Percentiles rank a stretch among this genome's conserved stretches.
These are phyloP conservation scores for Galemys pyrenaicus DNA, from an alignment of 2,113 vertebrate species.

Conservation along the genomic window DNA sequence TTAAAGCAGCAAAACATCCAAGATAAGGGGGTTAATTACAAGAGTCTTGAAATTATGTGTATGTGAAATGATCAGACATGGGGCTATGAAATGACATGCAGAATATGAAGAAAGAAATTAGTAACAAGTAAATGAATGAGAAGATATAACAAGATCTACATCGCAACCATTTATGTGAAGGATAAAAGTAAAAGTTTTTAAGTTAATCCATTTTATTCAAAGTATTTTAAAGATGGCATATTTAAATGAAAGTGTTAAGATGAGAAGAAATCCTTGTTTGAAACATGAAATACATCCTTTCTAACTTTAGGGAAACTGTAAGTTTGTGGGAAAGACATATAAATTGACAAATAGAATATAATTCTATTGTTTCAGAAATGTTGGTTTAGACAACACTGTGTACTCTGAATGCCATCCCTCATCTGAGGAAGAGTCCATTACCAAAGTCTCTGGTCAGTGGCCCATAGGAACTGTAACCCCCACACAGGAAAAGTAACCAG, in stretches of 20 bases:
- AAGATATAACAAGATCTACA: not conserved
- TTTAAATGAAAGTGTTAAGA: not conserved
- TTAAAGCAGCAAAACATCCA: not conserved
- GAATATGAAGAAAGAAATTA: not conserved
- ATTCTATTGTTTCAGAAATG: not conserved
- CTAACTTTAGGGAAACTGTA: not conserved
- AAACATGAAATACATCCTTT: not conserved
- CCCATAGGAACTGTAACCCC: not conserved
- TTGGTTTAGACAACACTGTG: not conserved
- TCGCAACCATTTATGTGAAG: not conserved
- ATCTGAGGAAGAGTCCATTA: not conserved
- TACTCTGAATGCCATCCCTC: too few species aligned
- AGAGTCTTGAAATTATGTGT: not conserved
- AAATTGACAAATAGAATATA: not conserved
- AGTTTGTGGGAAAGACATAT: not conserved
- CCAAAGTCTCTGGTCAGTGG: fast-evolving
- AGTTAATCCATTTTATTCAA: not conserved
- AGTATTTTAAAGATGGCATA: not conserved
- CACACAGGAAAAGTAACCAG: too few species aligned
- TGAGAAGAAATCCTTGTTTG: not conserved
- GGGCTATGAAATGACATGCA: not conserved
- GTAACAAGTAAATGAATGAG: not conserved
- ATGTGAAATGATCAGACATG: not conserved
- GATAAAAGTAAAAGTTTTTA: not conserved
- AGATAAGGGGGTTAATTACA: not conserved